Base-by-base conservation (phyloP, 2,888 invertebrate species). In the Liopterus haemorrhoidalis region DNA sequence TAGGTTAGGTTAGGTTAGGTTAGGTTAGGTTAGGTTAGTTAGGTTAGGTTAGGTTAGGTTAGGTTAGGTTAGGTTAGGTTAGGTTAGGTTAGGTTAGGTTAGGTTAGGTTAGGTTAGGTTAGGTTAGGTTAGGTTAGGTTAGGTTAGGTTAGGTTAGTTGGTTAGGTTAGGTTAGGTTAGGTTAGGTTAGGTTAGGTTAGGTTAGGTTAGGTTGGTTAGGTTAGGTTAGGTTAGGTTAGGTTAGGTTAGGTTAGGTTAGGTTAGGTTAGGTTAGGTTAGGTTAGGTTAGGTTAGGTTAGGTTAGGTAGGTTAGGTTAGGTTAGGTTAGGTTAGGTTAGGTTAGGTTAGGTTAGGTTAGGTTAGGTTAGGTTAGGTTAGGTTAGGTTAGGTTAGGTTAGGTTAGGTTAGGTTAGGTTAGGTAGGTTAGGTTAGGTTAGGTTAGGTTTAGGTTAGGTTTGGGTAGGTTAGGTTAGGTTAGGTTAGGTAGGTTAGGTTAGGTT, bases 331-430 rank as follows among this genome's bases (percentile, higher is more conserved):
- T 49, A 51, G 25, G 50, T n/a, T n/a, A n/a, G n/a, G 51, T 48
- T 53, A 42, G 49, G 53, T 51, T 52, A 41, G 50, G 52, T 50
- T 50, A 41, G 50, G 50, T 50, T 50, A 41, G 50, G 53, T 53
- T 54, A 49, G 50, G 50, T 50, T 51, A 48, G 53, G 44, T 52
- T 48, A 37, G 50, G 52, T 51, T 52, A 40, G 52, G 52, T 50
- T 50, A 51, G 50, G 46, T 41, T 49, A 42, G 49, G 48, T 49
- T 49, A 49, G 41, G 48, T 49, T 49, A 49, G 48, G 49, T 49
- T 49, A 44, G 48, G 48, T 49, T 45, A 38, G 48, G 48, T 48
- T 49, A 39, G 48, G 48, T 46, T 49, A 49, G n/a, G n/a, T n/a
- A n/a, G n/a, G n/a, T n/a, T n/a, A n/a, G n/a, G n/a, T n/a, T n/a